phyloP scores from a whole-genome alignment of 1,140 invertebrate genomes.

The Lordiphosa collinella region DNA sequence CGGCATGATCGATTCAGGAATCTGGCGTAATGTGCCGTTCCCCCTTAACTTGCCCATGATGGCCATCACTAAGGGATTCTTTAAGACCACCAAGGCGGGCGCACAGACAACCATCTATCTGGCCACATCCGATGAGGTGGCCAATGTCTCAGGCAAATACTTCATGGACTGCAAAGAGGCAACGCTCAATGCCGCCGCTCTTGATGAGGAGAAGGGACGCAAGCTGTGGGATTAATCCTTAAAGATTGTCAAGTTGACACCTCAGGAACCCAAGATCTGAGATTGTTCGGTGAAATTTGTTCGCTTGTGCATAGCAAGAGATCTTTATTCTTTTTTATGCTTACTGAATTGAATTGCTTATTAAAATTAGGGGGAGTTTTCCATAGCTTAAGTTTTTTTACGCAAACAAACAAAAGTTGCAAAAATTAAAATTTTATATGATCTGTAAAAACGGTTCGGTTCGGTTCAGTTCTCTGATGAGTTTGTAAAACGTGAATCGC shows the following conservation, averaged over 20 bases:
- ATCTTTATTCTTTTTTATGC: conserved; percentile 16
- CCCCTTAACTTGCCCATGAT: conserved; percentile 85
- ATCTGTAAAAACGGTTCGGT: too few species aligned
- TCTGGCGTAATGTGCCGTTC: conserved; percentile 88
- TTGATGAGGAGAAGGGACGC: conserved; percentile 86
- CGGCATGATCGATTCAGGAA: conserved; percentile 91
- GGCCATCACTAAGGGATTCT: conserved; percentile 85
- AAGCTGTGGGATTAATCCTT: conserved; percentile 92
- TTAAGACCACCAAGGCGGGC: conserved; percentile 88
- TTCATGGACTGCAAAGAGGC: conserved; percentile 89
- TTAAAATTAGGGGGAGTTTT: conserved; percentile 49
- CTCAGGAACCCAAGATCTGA: conserved; percentile 81
- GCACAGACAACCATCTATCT: conserved; percentile 90
- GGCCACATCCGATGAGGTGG: conserved; percentile 88
- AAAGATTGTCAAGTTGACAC: conserved; percentile 84
- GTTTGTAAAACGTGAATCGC: too few species aligned
- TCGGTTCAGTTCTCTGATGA: too few species aligned
- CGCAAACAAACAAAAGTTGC: conserved; percentile 32
- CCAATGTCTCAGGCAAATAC: conserved; percentile 89
- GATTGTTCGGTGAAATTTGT: background rate
- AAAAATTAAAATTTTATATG: conserved; percentile 3
- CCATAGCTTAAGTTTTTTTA: conserved; percentile 54
- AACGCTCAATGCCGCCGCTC: conserved; percentile 82
- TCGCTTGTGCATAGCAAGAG: conserved; percentile 7
- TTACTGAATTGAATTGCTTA: conserved; percentile 39